Evolutionary conservation across 2,888 invertebrate genomes (phyloP).

Genomic region (Coleophora deauratella): DNA sequence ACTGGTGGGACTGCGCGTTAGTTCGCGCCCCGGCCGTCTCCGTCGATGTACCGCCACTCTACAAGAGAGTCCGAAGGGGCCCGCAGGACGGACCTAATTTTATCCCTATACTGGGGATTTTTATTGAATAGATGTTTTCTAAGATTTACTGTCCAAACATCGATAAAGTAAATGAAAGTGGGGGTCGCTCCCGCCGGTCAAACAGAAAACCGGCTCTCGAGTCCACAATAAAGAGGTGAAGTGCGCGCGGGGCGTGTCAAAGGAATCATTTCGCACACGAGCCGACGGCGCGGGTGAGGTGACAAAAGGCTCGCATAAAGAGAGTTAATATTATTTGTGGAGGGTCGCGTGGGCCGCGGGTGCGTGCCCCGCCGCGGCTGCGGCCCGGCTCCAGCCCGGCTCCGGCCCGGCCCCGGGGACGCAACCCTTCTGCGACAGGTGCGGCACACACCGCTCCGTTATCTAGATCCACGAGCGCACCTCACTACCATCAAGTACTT

Average conservation of each 20-base stretch:
- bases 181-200: slow-evolving; percentile 4
- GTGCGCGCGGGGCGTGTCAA: slow-evolving; percentile 38
- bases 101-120: neutral
- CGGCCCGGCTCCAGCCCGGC: neutral
- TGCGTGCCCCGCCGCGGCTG: slow-evolving; percentile 15
- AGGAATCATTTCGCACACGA: slow-evolving; percentile 43
- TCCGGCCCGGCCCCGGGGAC: neutral
- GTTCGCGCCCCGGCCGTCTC: no score
- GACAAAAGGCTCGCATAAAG: slow-evolving; percentile 39
- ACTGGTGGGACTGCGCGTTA: no score
- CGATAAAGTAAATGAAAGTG: slow-evolving; percentile 7
- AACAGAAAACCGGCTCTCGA: slow-evolving; percentile 22
- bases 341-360: slow-evolving; percentile 22
- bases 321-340: slow-evolving; percentile 51
- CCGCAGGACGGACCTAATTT: no score
- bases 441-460: neutral
- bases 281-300: slow-evolving; percentile 20
- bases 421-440: slow-evolving; percentile 16
- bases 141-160: slow-evolving; percentile 4
- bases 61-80: no score
- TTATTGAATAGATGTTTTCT: neutral
- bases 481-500: slow-evolving; percentile 1
- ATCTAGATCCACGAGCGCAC: neutral
- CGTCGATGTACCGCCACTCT: no score
- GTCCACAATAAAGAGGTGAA: slow-evolving; percentile 32